Evolutionary conservation across 2,888 invertebrate genomes (phyloP).

Genomic region (Lasioglossum leucozonium): DNA sequence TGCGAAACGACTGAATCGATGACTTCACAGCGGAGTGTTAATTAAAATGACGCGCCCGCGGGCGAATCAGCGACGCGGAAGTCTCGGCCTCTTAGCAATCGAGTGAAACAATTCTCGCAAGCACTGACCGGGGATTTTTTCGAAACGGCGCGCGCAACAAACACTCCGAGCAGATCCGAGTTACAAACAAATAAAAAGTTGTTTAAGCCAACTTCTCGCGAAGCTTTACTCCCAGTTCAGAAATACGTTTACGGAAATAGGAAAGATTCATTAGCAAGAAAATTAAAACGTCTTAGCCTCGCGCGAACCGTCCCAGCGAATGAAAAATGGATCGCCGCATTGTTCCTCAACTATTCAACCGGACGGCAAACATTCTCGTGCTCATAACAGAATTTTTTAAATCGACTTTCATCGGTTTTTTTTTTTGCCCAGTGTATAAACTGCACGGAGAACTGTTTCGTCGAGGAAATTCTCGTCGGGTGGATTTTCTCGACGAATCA

Average conservation of each 20-base stretch:
- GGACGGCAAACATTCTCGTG: not conserved
- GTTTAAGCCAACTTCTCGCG: no score
- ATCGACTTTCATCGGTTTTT: not conserved
- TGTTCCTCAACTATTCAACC: not conserved
- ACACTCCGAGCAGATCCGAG: no score
- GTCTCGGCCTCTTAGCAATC: not conserved
- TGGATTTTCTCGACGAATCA: no score
- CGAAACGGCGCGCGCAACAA: not conserved
- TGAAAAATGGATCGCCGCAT: not conserved
- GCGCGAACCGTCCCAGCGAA: not conserved
- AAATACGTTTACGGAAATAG: no score
- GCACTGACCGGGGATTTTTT: no score
- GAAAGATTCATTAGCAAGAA: no score
- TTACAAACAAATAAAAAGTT: no score
- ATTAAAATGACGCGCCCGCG: conserved; percentile 1
- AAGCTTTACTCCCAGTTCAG: no score
- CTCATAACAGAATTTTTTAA: not conserved
- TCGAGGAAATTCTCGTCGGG: no score
- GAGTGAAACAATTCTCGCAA: no score
- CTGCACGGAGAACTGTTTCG: not conserved
- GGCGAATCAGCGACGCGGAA: not conserved
- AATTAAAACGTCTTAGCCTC: no score
- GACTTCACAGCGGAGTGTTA: conserved; percentile 23
- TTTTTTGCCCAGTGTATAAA: not conserved
- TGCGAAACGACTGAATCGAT: conserved; percentile 27